Evolutionary conservation across 2,113 vertebrate species (phyloP).

Genomic region (Coturnix japonica): DNA sequence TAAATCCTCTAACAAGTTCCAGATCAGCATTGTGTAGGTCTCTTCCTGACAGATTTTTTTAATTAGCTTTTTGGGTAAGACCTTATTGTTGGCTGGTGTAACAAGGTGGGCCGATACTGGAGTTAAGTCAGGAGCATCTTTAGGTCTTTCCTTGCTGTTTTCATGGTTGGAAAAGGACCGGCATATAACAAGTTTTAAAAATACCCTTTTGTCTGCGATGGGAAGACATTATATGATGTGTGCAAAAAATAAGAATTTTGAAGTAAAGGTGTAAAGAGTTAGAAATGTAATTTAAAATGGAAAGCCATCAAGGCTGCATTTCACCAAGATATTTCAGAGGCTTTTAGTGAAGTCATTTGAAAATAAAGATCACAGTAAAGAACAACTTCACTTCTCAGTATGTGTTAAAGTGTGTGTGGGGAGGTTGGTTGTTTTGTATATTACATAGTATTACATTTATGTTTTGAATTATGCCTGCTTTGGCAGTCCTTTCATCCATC

Average conservation of each 20-base stretch:
- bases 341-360: not conserved
- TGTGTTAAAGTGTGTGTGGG: not conserved
- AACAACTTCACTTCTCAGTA: not conserved
- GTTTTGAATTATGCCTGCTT: not conserved
- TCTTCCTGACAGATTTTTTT: not conserved
- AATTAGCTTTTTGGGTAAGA: not conserved
- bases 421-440: not conserved
- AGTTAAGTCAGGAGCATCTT: not conserved
- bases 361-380: not conserved
- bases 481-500: not conserved
- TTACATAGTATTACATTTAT: not conserved
- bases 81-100: not conserved
- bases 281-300: not conserved
- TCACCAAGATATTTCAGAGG: not conserved
- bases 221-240: not conserved
- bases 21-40: not conserved
- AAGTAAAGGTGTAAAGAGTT: conserved; percentile 11
- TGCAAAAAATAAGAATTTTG: not conserved
- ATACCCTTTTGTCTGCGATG: not conserved
- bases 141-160: not conserved
- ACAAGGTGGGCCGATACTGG: not conserved
- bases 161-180: not conserved
- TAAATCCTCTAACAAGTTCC: not conserved
- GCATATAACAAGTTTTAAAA: not conserved
- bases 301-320: not conserved